Base-by-base conservation (phyloP, 2,797 vertebrate genomes). In the Coilia nasus region DNA sequence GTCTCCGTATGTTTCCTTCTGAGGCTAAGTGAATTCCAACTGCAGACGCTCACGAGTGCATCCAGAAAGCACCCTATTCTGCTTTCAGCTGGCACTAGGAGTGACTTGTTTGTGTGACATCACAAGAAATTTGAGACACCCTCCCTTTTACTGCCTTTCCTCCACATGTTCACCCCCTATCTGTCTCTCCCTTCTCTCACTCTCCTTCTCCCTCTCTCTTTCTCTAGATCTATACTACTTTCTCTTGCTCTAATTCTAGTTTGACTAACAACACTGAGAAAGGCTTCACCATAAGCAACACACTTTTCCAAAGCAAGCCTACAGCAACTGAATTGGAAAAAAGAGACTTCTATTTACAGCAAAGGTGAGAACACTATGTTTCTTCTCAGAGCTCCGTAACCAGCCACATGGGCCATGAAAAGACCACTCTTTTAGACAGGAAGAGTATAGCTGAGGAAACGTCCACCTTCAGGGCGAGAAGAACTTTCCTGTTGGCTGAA, bases 71-170 rank as follows among this genome's bases (percentile, higher is more conserved):
- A 81, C 56, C 50, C 41, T 85, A 75, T 82, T 78, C 64, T 87
- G 83, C 80, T 81, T 83, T 86, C 62, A 85, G 81, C 59, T 85
- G 83, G 82, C 84, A 91, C 87, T 89, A 90, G 90, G 91, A 93
- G 89, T 92, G 92, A 84, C 88, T 91, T 81, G 82, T 84, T 91
- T 81, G 82, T 84, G 87, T 96, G 94, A 95, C 93, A 92, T 94
- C 94, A 95, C 89, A 64, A 92, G 95, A 93, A 95, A 95, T 91
- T 88, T 91, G 94, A 95, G 89, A 92, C 83, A 84, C 87, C 88
- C 91, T 92, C 90, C 91, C 92, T 89, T 90, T 88, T 91, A 44
- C 87, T 83, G 82, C 86, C 83, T 89, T 86, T 88, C 90, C 84
- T 87, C 87, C 89, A 92, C 91, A 91, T 92, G 91, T 91, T 89